These are phyloP conservation scores for Parazoanthus atlanticus DNA, from an alignment of 92 coral and sea anemone genomes.

Conservation along the genomic window DNA sequence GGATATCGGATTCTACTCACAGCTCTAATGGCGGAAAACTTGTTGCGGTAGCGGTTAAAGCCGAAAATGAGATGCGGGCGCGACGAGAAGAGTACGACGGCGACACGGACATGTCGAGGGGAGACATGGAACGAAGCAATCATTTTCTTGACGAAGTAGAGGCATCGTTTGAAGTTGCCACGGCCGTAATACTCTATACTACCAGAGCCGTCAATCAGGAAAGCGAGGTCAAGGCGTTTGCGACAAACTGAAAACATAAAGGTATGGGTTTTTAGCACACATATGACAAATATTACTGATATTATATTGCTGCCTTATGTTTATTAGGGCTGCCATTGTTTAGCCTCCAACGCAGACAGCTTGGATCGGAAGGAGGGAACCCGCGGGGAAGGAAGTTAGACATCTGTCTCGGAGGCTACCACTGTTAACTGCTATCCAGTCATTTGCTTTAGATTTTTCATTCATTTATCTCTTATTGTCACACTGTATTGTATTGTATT, in stretches of 20 bases:
- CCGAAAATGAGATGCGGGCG: conserved; percentile 60
- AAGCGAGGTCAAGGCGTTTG: conserved; percentile 61
- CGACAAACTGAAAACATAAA: conserved; percentile 43
- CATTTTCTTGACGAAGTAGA: conserved; percentile 66
- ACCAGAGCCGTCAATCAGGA: conserved; percentile 80
- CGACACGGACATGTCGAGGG: conserved; percentile 54
- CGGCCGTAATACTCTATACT: conserved; percentile 64
- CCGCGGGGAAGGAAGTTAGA: too few relatives aligned
- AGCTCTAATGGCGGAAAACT: conserved; percentile 50
- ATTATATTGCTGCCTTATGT: too few relatives aligned
- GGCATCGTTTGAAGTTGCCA: conserved; percentile 77
- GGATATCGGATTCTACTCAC: conserved; percentile 74
- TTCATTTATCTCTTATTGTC: too few relatives aligned
- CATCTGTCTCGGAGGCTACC: too few relatives aligned
- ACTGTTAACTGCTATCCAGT: too few relatives aligned
- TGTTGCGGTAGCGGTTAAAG: conserved; percentile 57
- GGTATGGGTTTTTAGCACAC: not conserved
- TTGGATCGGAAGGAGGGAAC: too few relatives aligned
- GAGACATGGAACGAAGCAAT: conserved; percentile 60
- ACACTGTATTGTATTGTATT: too few relatives aligned
- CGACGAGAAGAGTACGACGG: conserved; percentile 61
- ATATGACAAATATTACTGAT: not conserved
- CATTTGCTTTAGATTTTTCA: too few relatives aligned
- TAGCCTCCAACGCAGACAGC: too few relatives aligned
- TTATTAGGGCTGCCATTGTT: too few relatives aligned